Conservation (phyloP, 2,797 vertebrate species). For the Sebastes diploproa region DNA sequence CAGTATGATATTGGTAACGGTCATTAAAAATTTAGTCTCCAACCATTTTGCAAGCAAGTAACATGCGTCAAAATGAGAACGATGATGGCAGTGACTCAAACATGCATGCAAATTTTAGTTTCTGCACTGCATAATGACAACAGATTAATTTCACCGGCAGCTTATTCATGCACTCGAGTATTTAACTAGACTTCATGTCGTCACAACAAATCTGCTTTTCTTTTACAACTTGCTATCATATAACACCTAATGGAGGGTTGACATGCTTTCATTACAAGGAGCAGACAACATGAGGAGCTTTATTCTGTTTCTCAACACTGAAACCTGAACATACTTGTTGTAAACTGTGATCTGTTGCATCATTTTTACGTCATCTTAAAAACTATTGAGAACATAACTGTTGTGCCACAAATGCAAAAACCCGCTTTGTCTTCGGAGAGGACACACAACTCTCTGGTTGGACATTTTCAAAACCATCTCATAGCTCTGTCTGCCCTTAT, state of each 20-base stretch:
- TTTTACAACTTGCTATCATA: conserved; percentile 1
- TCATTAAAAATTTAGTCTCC: not conserved
- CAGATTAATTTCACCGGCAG: not conserved
- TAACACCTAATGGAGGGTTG: conserved; percentile 9
- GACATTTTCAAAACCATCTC: conserved; percentile 52
- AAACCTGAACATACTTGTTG: not conserved
- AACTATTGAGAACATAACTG: not conserved
- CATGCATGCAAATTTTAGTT: not conserved
- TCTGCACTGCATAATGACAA: conserved; percentile 15
- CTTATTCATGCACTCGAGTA: not conserved
- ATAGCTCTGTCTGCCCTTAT: conserved; percentile 50
- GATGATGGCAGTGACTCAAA: not conserved
- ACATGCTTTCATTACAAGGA: not conserved
- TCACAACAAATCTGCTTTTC: conserved; percentile 17
- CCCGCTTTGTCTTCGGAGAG: conserved; percentile 6
- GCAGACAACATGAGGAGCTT: not conserved
- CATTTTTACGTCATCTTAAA: not conserved
- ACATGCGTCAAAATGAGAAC: not conserved
- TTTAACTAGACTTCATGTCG: conserved; percentile 9
- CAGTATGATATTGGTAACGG: not conserved
- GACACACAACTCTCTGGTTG: conserved; percentile 33
- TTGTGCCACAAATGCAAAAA: conserved; percentile 14
- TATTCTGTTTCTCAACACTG: not conserved
- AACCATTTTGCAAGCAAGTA: not conserved
- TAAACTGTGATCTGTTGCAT: not conserved